Percentiles rank a stretch among this genome's conserved stretches.
phyloP scores from a whole-genome alignment of 2,888 invertebrate genomes.

The Nasonia oneida region DNA sequence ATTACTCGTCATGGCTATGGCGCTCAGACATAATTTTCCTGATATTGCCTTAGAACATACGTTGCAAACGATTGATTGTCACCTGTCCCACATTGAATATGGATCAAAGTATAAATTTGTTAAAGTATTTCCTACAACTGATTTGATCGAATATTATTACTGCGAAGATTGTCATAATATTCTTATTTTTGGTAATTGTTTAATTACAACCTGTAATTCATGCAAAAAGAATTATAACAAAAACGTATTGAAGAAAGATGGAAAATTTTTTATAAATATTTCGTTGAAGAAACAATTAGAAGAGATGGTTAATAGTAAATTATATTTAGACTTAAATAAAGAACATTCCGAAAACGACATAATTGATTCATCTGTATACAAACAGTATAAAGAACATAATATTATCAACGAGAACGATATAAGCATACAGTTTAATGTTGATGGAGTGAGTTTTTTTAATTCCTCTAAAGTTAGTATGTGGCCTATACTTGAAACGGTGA shows the following conservation, averaged over 20 bases:
- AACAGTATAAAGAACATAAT: neutral
- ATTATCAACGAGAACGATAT: conserved; percentile 57
- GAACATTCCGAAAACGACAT: neutral
- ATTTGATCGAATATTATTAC: neutral
- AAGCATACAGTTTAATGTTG: conserved; percentile 44
- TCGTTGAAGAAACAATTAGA: conserved; percentile 25
- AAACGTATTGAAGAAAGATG: conserved; percentile 31
- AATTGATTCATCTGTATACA: conserved; percentile 27
- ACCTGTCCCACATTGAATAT: neutral
- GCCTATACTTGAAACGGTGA: conserved; percentile 37
- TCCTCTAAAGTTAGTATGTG: conserved; percentile 41
- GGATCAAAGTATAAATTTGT: conserved; percentile 29
- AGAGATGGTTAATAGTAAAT: conserved; percentile 17
- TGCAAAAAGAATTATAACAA: conserved; percentile 37
- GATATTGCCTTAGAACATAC: conserved; percentile 14
- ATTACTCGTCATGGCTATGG: neutral
- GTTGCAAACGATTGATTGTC: neutral
- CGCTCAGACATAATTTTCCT: conserved; percentile 19
- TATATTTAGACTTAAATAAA: conserved; percentile 15
- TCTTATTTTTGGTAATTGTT: conserved; percentile 24
- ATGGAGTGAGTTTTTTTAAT: conserved; percentile 37
- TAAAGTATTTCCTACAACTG: neutral
- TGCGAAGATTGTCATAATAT: conserved; percentile 30
- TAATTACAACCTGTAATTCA: conserved; percentile 3
- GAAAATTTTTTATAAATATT: conserved; percentile 15